Evolutionary conservation across 2,888 invertebrate genomes (phyloP).

Genomic region (Aphrophora alni): DNA sequence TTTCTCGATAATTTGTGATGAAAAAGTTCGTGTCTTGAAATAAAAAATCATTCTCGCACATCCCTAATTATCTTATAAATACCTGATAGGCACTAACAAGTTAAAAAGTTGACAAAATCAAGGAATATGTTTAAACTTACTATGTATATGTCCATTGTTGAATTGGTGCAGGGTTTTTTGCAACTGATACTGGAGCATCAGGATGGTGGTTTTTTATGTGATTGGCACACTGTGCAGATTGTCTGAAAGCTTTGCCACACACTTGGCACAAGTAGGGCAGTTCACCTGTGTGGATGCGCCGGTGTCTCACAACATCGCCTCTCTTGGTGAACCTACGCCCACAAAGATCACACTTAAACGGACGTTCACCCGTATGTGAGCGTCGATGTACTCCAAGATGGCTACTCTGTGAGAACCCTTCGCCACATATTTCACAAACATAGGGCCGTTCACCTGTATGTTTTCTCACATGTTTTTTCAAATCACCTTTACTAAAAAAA

Average conservation of each 20-base stretch:
- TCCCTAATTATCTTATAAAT: too few relatives aligned
- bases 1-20: too few relatives aligned
- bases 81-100: too few relatives aligned
- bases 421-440: constrained; percentile 44
- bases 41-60: too few relatives aligned
- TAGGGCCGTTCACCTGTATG: constrained; percentile 46
- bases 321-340: constrained; percentile 44
- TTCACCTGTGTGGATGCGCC: constrained; percentile 45
- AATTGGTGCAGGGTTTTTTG: constrained; percentile 25
- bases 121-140: neutral
- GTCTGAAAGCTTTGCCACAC: constrained; percentile 45
- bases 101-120: neutral
- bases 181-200: constrained; percentile 20
- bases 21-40: too few relatives aligned
- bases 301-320: constrained; percentile 44
- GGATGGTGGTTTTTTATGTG: constrained; percentile 42
- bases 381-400: constrained; percentile 43
- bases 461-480: constrained; percentile 43
- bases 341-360: constrained; percentile 43
- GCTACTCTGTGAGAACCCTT: constrained; percentile 43
- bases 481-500: constrained; percentile 41
- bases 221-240: constrained; percentile 44
- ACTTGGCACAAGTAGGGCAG: constrained; percentile 45
- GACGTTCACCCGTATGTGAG: constrained; percentile 44
- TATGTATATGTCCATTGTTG: neutral